Evolutionary conservation across 2,888 invertebrate genomes (phyloP), one percentile per base, ranked within the genome.

Genomic region (Morpho deidamia): DNA sequence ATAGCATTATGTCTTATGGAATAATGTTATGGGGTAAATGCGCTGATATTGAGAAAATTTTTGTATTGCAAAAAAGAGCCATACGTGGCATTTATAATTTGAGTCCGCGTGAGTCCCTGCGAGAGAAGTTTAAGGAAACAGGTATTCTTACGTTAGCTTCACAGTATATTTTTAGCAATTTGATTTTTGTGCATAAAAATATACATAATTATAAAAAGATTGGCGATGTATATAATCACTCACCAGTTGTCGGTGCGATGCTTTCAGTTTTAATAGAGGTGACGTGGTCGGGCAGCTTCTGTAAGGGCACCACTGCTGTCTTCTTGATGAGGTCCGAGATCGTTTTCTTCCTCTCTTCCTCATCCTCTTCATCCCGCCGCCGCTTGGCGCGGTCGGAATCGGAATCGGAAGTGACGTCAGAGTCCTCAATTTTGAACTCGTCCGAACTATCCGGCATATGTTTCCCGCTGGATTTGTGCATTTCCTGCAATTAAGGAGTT

Each of bases 401-500:
- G 23, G 58, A 57, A 42, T 44, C 57, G 7, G 68, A 67, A 81
- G 90, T 56, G 80, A 87, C 74, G 32, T 83, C 83, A 0, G 85
- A 81, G 14, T 81, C 78, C 44, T 76, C 78, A 39, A 85, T 68
- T 55, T 83, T 83, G 74, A 85, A 90, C 73, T 90, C 90, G 69
- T 90, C 88, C 1, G 89, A 89, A 54, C 87, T 89, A 69, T 90
- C 90, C 45, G 83, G 78, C 89, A 88, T 90, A 75, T 90, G 90
- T 61, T 90, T 90, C 60, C 90, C 90, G 72, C 87, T 87, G 1
- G 88, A 87, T 58, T 90, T 90, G 75, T 90, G 90, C 79, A 88
- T 85, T 65, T 90, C 90, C 90, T 89, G 71, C n/a, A 11, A 44
- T 5, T 33, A 11, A 37, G n/a, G n/a, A n/a, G n/a, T n/a, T n/a